A percentile compares a stretch with the other conserved stretches of the same genome.
phyloP scores from a whole-genome alignment of 1,140 invertebrate genomes.

The Conus ventricosus region DNA sequence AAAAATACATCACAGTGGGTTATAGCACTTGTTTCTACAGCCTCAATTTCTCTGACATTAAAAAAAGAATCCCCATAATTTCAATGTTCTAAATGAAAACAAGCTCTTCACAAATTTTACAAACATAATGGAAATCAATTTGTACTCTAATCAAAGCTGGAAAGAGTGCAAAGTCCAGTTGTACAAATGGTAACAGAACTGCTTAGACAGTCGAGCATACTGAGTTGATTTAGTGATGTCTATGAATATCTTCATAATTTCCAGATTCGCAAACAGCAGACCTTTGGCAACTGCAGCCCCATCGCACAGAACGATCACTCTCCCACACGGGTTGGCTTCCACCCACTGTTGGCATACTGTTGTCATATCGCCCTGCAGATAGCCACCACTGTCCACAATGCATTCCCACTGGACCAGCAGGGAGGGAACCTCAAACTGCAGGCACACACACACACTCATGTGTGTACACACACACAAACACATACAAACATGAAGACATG shows the following conservation, averaged over 20 bases:
- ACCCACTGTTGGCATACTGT: constrained; percentile 22
- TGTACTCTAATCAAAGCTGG: too few relatives aligned
- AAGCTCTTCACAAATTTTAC: too few relatives aligned
- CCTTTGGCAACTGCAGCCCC: constrained; percentile 32
- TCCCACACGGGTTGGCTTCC: constrained; percentile 28
- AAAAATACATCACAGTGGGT: too few relatives aligned
- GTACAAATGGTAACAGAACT: too few relatives aligned
- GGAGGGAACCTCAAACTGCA: constrained; percentile 42
- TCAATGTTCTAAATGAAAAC: too few relatives aligned
- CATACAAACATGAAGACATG: background rate
- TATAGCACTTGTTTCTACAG: too few relatives aligned
- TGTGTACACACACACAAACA: background rate
- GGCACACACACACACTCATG: background rate
- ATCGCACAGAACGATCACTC: constrained; percentile 37
- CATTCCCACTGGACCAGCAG: constrained; percentile 43
- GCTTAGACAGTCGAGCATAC: too few relatives aligned
- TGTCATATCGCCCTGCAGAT: background rate
- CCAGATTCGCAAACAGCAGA: background rate
- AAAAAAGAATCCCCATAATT: too few relatives aligned
- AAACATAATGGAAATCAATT: too few relatives aligned
- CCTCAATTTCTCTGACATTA: too few relatives aligned
- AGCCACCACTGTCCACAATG: background rate
- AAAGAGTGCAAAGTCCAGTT: too few relatives aligned
- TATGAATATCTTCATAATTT: background rate
- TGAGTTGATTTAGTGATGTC: too few relatives aligned